Evolutionary conservation across 2,888 invertebrate species (phyloP).

Genomic region (Drosophila nigricruria): DNA sequence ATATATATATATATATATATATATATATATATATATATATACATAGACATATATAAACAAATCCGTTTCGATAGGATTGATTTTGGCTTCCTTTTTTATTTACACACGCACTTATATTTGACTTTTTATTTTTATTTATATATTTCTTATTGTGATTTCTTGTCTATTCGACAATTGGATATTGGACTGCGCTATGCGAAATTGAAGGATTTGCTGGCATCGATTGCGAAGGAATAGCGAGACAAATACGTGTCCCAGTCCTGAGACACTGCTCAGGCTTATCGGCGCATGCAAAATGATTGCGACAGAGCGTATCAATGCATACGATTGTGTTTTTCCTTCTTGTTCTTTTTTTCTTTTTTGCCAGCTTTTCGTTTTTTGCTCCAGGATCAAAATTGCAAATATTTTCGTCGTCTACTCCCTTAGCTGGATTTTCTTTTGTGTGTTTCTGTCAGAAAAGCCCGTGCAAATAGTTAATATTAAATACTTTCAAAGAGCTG

Average conservation of each 20-base stretch:
- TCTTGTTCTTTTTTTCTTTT: not conserved
- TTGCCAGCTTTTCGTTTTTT: slow-evolving; percentile 2
- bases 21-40: slow-evolving; percentile 55
- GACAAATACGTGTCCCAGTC: slow-evolving; percentile 66
- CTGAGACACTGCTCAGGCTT: slow-evolving; percentile 49
- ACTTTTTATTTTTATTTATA: slow-evolving; percentile 18
- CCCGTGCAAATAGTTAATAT: slow-evolving; percentile 57
- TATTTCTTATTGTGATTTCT: slow-evolving; percentile 46
- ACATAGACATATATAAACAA: slow-evolving; percentile 64
- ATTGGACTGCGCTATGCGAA: slow-evolving; percentile 51
- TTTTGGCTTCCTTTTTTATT: slow-evolving; percentile 26
- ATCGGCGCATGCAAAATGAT: slow-evolving; percentile 72
- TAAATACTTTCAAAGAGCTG: slow-evolving; percentile 40
- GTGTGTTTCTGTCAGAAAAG: slow-evolving; percentile 27
- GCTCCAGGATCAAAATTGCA: slow-evolving; percentile 32
- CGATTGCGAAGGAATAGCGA: slow-evolving; percentile 30
- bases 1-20: slow-evolving; percentile 68
- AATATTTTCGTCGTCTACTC: slow-evolving; percentile 8
- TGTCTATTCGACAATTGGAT: slow-evolving; percentile 79
- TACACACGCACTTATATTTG: not conserved
- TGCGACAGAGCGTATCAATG: slow-evolving; percentile 55
- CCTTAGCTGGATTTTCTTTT: slow-evolving; percentile 19
- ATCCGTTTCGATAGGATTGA: slow-evolving; percentile 65
- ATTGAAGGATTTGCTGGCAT: slow-evolving; percentile 64
- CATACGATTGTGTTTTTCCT: slow-evolving; percentile 30